These are phyloP conservation scores for Pyralis farinalis DNA, from an alignment of 2,888 invertebrate species.

Conservation along the genomic window DNA sequence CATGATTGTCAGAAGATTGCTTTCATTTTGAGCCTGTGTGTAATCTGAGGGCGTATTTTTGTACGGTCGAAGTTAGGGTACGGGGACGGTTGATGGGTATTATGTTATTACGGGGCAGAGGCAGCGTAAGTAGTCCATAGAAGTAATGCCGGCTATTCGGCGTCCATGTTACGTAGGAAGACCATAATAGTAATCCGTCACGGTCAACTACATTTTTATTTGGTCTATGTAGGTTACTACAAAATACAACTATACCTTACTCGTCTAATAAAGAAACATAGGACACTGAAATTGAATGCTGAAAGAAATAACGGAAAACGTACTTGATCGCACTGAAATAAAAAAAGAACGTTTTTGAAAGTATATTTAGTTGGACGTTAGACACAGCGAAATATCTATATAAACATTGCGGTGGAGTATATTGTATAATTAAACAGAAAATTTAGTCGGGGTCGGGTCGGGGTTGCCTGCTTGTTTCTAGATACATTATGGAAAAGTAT, in stretches of 20 bases:
- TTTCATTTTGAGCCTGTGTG: constrained; percentile 42
- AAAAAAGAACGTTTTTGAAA: too few relatives aligned
- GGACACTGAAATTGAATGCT: too few relatives aligned
- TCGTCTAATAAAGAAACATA: not conserved
- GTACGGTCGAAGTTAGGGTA: constrained; percentile 28
- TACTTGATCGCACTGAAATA: too few relatives aligned
- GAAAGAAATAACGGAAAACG: too few relatives aligned
- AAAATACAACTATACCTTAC: not conserved
- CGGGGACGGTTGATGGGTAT: constrained; percentile 36
- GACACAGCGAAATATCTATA: too few relatives aligned
- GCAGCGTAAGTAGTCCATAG: constrained; percentile 26
- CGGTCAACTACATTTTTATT: constrained; percentile 5
- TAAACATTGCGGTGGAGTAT: too few relatives aligned
- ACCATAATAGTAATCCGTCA: constrained; percentile 15
- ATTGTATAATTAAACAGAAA: too few relatives aligned
- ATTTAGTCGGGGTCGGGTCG: too few relatives aligned
- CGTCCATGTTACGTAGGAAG: constrained; percentile 15
- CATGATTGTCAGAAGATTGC: constrained; percentile 56
- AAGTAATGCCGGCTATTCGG: constrained; percentile 30
- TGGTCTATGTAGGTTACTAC: not conserved
- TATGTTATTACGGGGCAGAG: constrained; percentile 43
- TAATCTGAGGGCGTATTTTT: constrained; percentile 49
- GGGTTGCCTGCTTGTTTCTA: too few relatives aligned
- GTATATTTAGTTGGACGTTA: too few relatives aligned
- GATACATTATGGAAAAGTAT: too few relatives aligned